phyloP scores from a whole-genome alignment of 1,140 invertebrate genomes.

The Brachionus koreanus region DNA sequence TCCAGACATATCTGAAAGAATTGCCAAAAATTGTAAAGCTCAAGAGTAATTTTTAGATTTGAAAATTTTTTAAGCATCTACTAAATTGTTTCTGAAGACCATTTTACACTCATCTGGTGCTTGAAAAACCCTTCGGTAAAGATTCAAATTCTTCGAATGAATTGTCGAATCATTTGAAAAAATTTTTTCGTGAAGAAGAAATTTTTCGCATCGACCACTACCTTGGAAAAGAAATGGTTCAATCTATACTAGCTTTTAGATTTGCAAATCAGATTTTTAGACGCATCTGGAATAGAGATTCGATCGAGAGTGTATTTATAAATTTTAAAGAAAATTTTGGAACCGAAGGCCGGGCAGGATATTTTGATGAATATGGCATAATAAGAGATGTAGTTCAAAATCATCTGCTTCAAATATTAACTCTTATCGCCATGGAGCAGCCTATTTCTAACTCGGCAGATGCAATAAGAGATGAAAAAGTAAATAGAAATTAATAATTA shows the following conservation, averaged over 20 bases:
- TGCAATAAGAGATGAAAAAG: conserved; percentile 94
- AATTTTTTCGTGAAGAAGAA: conserved; percentile 87
- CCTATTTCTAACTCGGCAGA: conserved; percentile 89
- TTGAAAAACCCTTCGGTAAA: conserved; percentile 97
- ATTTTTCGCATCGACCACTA: conserved; percentile 98
- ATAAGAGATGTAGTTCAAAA: conserved; percentile 95
- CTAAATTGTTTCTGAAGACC: conserved; percentile 63
- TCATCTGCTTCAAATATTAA: conserved; percentile 92
- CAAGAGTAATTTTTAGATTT: conserved; percentile 62
- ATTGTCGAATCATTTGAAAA: conserved; percentile 78
- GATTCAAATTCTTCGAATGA: conserved; percentile 78
- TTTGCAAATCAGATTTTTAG: conserved; percentile 63
- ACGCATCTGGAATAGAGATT: conserved; percentile 70
- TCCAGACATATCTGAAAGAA: conserved; percentile 76
- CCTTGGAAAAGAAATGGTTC: conserved; percentile 99
- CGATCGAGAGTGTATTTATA: conserved; percentile 88
- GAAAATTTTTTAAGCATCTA: not conserved
- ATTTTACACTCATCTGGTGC: conserved; percentile 84
- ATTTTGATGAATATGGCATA: conserved; percentile 97
- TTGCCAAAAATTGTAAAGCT: conserved; percentile 79
- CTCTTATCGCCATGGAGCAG: conserved; percentile 97
- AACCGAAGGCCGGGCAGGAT: conserved; percentile 95
- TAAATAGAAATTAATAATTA: not conserved
- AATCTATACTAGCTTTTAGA: conserved; percentile 88
- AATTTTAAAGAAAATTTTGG: conserved; percentile 99